Conservation (phyloP, 2,888 invertebrate genomes). For the Halocaridina rubra region DNA sequence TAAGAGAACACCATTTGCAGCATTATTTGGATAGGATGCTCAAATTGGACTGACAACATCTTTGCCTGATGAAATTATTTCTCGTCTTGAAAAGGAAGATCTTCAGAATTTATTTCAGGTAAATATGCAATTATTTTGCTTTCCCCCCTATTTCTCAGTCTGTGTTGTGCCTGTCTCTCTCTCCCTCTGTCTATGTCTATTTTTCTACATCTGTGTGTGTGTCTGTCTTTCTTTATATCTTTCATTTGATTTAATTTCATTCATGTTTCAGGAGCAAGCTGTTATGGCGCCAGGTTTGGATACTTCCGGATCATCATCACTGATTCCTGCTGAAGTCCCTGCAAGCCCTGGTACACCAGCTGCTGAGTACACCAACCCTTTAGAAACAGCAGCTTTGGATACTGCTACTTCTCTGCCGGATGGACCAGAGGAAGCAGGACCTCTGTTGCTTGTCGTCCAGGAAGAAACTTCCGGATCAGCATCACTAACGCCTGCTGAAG, state of each 20-base stretch:
- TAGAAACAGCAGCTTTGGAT: no score
- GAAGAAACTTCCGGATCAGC: no score
- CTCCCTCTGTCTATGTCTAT: not conserved
- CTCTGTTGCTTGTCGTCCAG: no score
- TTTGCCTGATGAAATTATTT: not conserved
- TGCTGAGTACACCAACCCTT: not conserved
- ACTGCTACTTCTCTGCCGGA: no score
- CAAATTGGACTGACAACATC: not conserved
- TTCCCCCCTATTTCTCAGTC: not conserved
- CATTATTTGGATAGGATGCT: not conserved
- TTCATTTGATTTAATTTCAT: slow-evolving; percentile 10
- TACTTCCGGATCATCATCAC: slow-evolving; percentile 16
- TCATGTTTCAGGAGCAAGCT: slow-evolving; percentile 7
- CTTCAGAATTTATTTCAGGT: not conserved
- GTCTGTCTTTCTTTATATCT: slow-evolving; percentile 4
- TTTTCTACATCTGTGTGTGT: slow-evolving; percentile 8
- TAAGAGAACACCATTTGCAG: no score
- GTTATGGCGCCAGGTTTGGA: slow-evolving; percentile 16
- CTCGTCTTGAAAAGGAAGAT: not conserved
- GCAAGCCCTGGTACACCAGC: not conserved
- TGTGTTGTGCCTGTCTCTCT: no score
- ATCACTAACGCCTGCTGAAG: no score
- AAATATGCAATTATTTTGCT: not conserved
- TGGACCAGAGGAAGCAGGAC: no score
- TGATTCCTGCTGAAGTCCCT: not conserved